Evolutionary conservation across 2,113 vertebrate species (phyloP).

Genomic region (Carassius auratus): DNA sequence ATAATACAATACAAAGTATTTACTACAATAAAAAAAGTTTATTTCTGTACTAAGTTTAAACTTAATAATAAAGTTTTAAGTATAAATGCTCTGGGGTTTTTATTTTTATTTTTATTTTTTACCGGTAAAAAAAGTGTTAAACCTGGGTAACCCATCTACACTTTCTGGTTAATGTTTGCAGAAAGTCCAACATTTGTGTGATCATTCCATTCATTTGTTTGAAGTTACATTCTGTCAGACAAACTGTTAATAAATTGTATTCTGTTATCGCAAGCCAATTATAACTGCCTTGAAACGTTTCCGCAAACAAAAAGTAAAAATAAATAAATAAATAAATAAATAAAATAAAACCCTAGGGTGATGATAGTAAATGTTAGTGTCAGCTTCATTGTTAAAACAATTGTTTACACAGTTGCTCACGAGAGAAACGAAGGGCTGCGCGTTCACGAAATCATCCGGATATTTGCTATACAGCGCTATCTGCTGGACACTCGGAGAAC

Average conservation of each 20-base stretch:
- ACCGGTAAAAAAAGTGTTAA: neutral
- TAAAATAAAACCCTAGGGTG: neutral
- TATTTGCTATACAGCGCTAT: neutral
- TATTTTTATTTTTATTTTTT: neutral
- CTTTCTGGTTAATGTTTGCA: neutral
- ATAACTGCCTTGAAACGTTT: no score
- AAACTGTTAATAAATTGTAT: neutral
- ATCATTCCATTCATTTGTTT: no score
- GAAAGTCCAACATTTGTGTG: neutral
- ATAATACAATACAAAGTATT: neutral
- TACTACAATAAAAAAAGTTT: neutral
- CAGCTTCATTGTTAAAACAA: neutral
- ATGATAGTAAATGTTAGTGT: neutral
- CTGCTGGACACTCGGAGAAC: neutral
- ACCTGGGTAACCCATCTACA: neutral
- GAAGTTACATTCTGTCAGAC: neutral
- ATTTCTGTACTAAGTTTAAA: slow-evolving; percentile 27
- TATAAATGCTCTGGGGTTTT: neutral
- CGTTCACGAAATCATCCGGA: neutral
- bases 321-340: no score
- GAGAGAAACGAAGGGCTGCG: neutral
- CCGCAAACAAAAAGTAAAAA: no score
- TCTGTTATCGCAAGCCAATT: neutral
- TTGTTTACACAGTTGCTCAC: neutral
- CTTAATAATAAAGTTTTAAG: neutral